phyloP scores from a whole-genome alignment of 2,797 vertebrate species.

The Esox lucius region DNA sequence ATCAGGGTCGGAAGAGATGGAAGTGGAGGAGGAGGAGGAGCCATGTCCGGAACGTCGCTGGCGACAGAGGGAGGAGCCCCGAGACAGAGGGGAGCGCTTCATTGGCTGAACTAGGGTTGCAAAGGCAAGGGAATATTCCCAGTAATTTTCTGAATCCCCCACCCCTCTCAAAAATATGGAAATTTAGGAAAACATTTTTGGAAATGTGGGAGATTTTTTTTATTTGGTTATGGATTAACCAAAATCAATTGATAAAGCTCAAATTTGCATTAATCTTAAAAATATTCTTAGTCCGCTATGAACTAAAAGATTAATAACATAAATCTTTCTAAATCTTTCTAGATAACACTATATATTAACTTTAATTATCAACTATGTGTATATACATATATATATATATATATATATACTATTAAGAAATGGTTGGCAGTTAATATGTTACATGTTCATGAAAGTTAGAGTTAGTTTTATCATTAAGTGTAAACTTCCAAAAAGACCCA shows the following conservation, averaged over 20 bases:
- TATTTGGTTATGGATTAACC: not conserved
- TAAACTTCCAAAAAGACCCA: no score
- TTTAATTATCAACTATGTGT: no score
- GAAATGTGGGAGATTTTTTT: not conserved
- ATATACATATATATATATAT: no score
- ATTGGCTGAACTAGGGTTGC: constrained; percentile 69
- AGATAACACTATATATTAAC: not conserved
- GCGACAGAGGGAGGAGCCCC: constrained; percentile 83
- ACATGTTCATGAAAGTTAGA: no score
- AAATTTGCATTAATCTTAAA: not conserved
- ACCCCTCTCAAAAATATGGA: not conserved
- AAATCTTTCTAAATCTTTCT: no score
- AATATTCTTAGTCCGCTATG: not conserved
- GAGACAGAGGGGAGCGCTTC: constrained; percentile 79
- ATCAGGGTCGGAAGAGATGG: constrained; percentile 87
- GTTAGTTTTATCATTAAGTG: no score
- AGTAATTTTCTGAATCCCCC: no score
- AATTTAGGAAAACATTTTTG: not conserved
- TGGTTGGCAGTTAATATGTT: no score
- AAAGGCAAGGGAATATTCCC: not conserved
- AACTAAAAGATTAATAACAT: not conserved
- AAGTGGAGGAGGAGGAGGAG: constrained; percentile 67
- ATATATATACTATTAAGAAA: no score
- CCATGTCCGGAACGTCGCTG: constrained; percentile 80
- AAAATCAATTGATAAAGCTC: not conserved